Conservation (phyloP, 2,888 invertebrate species). For the Hypomecis atomaria region DNA sequence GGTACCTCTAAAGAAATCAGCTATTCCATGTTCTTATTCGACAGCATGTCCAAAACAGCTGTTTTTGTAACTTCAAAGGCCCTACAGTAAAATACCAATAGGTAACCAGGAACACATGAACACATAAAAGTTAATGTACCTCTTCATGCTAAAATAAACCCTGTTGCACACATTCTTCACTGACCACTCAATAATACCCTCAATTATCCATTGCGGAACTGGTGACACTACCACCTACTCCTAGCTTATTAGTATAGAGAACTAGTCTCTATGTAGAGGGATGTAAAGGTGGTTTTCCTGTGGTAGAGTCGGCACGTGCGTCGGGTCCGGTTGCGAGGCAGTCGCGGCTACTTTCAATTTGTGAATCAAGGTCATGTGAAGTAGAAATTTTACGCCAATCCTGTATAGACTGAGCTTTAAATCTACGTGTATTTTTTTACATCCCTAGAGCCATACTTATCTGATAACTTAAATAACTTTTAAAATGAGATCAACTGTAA, state of each 20-base stretch:
- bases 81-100: no score
- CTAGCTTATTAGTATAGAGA: background rate
- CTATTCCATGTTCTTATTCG: no score
- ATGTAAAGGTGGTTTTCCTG: constrained; percentile 14
- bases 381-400: constrained; percentile 60
- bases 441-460: no score
- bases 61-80: no score
- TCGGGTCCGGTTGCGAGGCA: constrained; percentile 55
- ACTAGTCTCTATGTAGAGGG: background rate
- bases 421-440: background rate
- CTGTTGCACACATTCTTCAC: constrained; percentile 34
- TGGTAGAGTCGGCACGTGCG: constrained; percentile 34
- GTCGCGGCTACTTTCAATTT: constrained; percentile 66
- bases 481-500: no score
- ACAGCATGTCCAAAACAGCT: no score
- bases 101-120: background rate
- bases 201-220: constrained; percentile 38
- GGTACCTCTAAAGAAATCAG: no score
- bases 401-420: constrained; percentile 18
- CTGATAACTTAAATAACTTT: no score
- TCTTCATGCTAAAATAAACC: constrained; percentile 16
- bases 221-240: constrained; percentile 20
- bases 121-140: constrained; percentile 13
- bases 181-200: constrained; percentile 33
- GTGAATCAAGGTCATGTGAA: constrained; percentile 66